phyloP scores from a whole-genome alignment of 2,113 vertebrate genomes.

The Trachemys scripta region DNA sequence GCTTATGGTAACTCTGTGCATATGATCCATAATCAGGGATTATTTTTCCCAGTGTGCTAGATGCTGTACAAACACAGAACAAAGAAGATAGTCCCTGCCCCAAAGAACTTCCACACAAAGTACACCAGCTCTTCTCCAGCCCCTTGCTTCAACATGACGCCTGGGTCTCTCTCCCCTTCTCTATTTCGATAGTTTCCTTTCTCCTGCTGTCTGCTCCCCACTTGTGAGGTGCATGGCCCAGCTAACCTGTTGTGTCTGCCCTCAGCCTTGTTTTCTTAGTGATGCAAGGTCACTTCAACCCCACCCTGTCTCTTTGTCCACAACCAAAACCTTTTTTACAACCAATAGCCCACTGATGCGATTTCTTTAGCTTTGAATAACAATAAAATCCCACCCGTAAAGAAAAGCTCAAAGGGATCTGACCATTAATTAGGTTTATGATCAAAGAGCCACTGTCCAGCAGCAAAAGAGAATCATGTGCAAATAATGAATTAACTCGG shows the following conservation, averaged over 20 bases:
- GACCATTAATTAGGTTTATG: conserved; percentile 67
- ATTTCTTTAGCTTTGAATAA: conserved; percentile 9
- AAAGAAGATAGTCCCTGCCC: not conserved
- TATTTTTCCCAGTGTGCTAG: not conserved
- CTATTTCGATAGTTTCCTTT: not conserved
- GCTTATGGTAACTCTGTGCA: not conserved
- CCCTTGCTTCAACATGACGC: not conserved
- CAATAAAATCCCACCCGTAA: not conserved
- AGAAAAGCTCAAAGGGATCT: conserved; percentile 29
- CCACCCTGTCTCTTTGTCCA: not conserved
- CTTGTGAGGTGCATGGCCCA: not conserved
- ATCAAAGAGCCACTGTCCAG: conserved; percentile 62
- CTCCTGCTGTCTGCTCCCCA: not conserved
- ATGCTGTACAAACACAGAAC: not conserved
- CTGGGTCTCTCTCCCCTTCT: not conserved
- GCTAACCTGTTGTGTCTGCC: not conserved
- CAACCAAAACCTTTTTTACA: not conserved
- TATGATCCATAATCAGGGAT: not conserved
- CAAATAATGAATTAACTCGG: conserved; percentile 66
- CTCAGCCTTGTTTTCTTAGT: not conserved
- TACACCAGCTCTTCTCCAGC: fast-evolving
- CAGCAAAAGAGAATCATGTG: conserved; percentile 66
- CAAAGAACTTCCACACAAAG: not conserved
- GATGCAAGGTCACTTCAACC: not conserved
- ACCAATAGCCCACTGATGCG: not conserved